Evolutionary conservation across 1,140 invertebrate genomes (phyloP).

Genomic region (Drosophila pandora): DNA sequence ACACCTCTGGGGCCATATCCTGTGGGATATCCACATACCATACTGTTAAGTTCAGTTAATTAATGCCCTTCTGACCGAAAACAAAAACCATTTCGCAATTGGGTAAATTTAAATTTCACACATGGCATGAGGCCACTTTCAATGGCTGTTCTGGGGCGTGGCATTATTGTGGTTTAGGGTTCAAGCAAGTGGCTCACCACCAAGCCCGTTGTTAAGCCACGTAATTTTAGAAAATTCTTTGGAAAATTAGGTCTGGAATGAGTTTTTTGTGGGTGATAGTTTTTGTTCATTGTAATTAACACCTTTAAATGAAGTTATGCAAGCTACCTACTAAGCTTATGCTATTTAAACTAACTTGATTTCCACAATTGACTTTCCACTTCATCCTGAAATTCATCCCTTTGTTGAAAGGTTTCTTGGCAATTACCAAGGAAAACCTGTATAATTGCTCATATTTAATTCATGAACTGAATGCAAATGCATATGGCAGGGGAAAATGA

Average conservation of each 20-base stretch:
- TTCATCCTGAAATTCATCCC: too few relatives aligned
- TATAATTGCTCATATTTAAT: conserved; percentile 53
- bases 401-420: not conserved
- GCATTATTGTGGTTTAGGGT: conserved; percentile 27
- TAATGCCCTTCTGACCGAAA: conserved; percentile 54
- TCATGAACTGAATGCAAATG: conserved; percentile 35
- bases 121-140: conserved; percentile 34
- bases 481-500: not conserved
- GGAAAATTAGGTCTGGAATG: not conserved
- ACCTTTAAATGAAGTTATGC: not conserved
- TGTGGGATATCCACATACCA: conserved; percentile 43
- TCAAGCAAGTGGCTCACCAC: not conserved
- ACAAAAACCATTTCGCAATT: conserved; percentile 24
- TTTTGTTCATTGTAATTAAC: not conserved
- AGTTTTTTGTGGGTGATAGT: not conserved
- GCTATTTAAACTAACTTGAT: not conserved
- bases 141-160: conserved; percentile 26
- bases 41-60: conserved; percentile 70
- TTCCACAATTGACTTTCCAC: not conserved
- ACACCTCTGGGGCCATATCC: conserved; percentile 43
- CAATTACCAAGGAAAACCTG: not conserved
- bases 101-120: conserved; percentile 53
- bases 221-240: not conserved
- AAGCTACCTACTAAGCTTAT: not conserved
- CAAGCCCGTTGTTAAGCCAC: not conserved